These are phyloP conservation scores for Riparia riparia DNA, from an alignment of 2,113 vertebrate species.

Conservation along the genomic window DNA sequence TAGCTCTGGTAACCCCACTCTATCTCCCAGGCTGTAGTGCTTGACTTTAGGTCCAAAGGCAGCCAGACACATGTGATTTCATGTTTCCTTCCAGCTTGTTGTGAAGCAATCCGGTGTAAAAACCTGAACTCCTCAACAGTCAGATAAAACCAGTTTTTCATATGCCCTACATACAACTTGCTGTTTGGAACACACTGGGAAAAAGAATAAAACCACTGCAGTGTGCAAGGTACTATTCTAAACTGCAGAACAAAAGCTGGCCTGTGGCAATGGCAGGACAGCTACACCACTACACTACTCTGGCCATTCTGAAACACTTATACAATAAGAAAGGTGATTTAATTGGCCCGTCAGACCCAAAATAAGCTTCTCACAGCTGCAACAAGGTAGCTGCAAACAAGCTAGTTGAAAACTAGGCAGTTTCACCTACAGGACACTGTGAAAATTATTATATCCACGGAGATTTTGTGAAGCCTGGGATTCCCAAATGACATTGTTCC, in stretches of 20 bases:
- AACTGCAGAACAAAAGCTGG: not conserved
- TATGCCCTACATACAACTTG: not conserved
- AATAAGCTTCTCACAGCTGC: not conserved
- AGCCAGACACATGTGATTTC: not conserved
- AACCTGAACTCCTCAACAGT: not conserved
- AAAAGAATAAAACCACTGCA: not conserved
- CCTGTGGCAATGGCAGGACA: not conserved
- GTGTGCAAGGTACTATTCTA: not conserved
- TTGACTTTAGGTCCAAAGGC: not conserved
- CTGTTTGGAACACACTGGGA: not conserved
- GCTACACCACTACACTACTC: fast-evolving
- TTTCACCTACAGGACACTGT: not conserved
- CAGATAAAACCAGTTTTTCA: not conserved
- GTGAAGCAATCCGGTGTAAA: not conserved
- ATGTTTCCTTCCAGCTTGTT: not conserved
- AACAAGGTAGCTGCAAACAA: not conserved
- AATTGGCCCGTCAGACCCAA: not conserved
- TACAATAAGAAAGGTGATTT: not conserved
- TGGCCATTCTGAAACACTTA: not conserved
- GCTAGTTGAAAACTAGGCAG: not conserved
- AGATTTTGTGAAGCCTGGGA: not conserved
- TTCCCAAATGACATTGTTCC: not conserved
- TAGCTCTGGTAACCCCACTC: not conserved
- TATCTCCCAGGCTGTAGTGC: not conserved
- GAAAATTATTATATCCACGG: not conserved